These are phyloP conservation scores for Germaria angustata DNA, from an alignment of 2,888 invertebrate genomes.

Conservation along the genomic window DNA sequence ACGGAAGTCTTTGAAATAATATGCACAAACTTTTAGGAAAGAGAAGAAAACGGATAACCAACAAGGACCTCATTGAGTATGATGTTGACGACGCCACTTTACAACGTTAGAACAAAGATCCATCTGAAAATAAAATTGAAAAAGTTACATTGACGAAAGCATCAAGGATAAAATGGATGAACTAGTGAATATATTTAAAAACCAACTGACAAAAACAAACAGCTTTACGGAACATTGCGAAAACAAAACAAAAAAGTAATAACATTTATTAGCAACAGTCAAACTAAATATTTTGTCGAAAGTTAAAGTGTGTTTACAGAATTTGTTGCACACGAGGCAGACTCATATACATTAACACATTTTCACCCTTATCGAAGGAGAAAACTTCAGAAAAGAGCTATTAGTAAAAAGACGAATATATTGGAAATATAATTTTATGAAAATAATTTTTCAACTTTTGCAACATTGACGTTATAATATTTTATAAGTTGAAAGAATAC, in stretches of 20 bases:
- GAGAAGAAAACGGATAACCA: conserved; percentile 23
- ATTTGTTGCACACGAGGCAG: conserved; percentile 43
- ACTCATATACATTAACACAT: neutral
- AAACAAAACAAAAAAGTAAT: neutral
- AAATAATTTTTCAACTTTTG: conserved; percentile 46
- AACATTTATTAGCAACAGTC: neutral
- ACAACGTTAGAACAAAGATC: conserved; percentile 51
- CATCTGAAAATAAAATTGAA: conserved; percentile 57
- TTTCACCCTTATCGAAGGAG: neutral
- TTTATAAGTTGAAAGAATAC: neutral
- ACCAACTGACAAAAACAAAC: conserved; percentile 21
- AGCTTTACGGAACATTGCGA: conserved; percentile 54
- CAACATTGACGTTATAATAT: conserved; percentile 11
- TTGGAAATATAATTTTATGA: conserved; percentile 68
- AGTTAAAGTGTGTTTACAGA: conserved; percentile 57
- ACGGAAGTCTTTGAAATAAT: conserved; percentile 23
- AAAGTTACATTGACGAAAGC: conserved; percentile 58
- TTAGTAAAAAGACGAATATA: conserved; percentile 51
- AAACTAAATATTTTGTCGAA: conserved; percentile 34
- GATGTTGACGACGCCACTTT: conserved; percentile 55
- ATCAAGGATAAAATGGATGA: conserved; percentile 11
- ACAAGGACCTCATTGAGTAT: conserved; percentile 34
- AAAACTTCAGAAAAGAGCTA: neutral
- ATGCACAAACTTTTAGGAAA: neutral
- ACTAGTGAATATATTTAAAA: conserved; percentile 3